Conservation (phyloP, 2,113 vertebrate species). For the Neoarius graeffei region DNA sequence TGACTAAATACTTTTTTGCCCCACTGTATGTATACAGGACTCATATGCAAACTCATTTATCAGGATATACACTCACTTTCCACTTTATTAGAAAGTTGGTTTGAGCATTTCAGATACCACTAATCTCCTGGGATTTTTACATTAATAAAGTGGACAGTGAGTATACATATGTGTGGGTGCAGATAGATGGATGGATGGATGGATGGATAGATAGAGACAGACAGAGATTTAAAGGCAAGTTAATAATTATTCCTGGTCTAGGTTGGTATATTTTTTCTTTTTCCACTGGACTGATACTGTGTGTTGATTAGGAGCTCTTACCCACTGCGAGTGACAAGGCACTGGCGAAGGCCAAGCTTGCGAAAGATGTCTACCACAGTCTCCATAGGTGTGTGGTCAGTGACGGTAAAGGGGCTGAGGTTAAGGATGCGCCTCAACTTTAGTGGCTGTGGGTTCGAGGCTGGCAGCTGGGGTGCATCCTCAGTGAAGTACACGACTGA, state of each 20-base stretch:
- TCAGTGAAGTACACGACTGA: conserved; percentile 96
- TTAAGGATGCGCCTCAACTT: conserved; percentile 94
- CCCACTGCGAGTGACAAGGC: conserved; percentile 95
- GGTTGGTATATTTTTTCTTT: not conserved
- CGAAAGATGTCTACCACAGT: conserved; percentile 98
- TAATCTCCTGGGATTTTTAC: too few species aligned
- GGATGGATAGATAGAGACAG: too few species aligned
- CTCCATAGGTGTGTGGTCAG: conserved; percentile 99
- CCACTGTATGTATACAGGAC: not conserved
- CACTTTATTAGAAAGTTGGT: too few species aligned
- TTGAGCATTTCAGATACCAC: too few species aligned
- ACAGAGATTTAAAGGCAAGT: not conserved
- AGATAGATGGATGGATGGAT: too few species aligned
- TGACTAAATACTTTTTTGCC: too few species aligned
- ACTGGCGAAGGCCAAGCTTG: conserved; percentile 95
- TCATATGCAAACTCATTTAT: not conserved
- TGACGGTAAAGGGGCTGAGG: conserved; percentile 98
- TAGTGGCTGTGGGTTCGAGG: conserved; percentile 87
- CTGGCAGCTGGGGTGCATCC: conserved; percentile 86
- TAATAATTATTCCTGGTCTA: not conserved
- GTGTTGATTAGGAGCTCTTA: conserved; percentile 59
- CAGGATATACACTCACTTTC: not conserved
- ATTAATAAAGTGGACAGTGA: too few species aligned
- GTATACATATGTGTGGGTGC: too few species aligned
- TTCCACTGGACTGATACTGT: not conserved